phyloP scores from a whole-genome alignment of 2,797 vertebrate genomes.

The Platalea minor region DNA sequence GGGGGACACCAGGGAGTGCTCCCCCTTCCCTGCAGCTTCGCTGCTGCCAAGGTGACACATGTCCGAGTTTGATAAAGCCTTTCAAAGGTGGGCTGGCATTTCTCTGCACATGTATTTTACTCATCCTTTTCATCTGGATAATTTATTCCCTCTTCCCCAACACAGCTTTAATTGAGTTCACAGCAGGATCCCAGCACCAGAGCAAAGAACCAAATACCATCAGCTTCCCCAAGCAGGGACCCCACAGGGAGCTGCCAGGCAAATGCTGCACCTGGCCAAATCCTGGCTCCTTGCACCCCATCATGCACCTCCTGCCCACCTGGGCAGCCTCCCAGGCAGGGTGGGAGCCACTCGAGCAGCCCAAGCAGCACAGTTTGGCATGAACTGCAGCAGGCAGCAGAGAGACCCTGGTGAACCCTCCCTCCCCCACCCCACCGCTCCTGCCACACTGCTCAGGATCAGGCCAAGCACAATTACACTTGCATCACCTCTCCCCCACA shows the following conservation, averaged over 20 bases:
- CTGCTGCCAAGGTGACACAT: background rate
- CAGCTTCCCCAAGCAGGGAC: background rate
- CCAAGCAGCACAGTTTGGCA: background rate
- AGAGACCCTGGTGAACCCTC: background rate
- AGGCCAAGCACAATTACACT: background rate
- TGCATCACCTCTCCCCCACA: background rate
- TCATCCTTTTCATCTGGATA: constrained; percentile 30
- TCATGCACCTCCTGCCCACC: background rate
- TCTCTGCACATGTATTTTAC: background rate
- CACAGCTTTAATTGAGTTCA: constrained; percentile 45
- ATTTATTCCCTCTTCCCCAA: constrained; percentile 25
- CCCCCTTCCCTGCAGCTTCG: background rate
- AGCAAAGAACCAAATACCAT: constrained; percentile 7
- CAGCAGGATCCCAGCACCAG: background rate
- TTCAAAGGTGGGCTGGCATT: constrained; percentile 24
- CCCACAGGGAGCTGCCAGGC: background rate
- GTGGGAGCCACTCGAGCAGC: background rate
- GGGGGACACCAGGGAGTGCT: background rate
- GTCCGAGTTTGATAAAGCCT: background rate
- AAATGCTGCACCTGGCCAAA: background rate
- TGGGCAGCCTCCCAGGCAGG: background rate
- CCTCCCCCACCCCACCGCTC: background rate
- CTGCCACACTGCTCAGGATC: rapidly evolving
- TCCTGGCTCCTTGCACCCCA: background rate
- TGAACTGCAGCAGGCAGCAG: background rate